Base-by-base conservation (phyloP, 2,888 invertebrate species). In the Acronicta aceris region DNA sequence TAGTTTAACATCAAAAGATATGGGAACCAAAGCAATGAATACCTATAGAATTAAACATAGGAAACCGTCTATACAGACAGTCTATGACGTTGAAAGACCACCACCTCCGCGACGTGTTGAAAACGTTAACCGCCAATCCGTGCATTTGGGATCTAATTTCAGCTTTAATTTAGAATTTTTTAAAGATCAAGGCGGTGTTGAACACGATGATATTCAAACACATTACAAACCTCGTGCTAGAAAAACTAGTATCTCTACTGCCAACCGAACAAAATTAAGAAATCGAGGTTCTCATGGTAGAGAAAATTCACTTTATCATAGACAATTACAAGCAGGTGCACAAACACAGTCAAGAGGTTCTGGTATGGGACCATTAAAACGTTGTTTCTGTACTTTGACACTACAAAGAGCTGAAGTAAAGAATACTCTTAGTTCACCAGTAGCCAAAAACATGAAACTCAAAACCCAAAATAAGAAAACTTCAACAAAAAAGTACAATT, bases 301-400 rank as follows among this genome's bases (percentile, higher is more conserved):
- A 45, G 9, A 45, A 40, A n/a, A 9, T 21, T 40, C n/a, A 38
- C 10, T 48, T 49, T 17, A 30, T 41, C 45, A 70, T 49, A 33
- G 36, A 40, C 41, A 54, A 21, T 58, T 55, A 16, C 72, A 74
- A 61, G 49, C 16, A 13, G 9, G 33, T 21, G 41, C 33, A 8
- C 54, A 60, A 59, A 66, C 62, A 6, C 69, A 76, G 40, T 53
- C 78, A 12, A 73, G 43, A 54, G 64, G 63, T 13, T 73, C 76
- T 27, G 57, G 68, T 3, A 61, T 65, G 51, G 54, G 64, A 7
- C 67, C 72, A 49, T 49, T 81, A 45, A 81, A 79, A 53, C 74
- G 78, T 30, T 82, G 81, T 63, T 79, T 80, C 62, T 81, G 81
- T 65, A 81, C 80, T 13, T 69, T 83, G 47, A 77, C 72, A 57